Evolutionary conservation across 64 coral and sea anemone genomes (phyloP), one percentile per base, ranked within the genome.

Genomic region (Stichodactyla helianthus): DNA sequence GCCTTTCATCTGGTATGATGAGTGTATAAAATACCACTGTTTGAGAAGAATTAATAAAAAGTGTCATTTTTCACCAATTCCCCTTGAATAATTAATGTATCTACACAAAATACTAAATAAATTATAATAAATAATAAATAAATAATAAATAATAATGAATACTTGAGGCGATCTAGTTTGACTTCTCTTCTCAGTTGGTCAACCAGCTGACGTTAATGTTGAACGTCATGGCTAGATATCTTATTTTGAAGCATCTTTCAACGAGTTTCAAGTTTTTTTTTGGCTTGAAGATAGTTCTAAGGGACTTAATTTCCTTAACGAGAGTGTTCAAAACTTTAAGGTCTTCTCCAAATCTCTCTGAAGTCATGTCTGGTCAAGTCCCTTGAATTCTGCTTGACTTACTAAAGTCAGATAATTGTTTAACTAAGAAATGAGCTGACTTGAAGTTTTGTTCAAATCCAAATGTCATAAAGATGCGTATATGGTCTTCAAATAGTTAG

Each of bases 181-280:
- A 87, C 44, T 87, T 92, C 90, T 16, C 90, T 85, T 55, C 90
- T 82, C 50, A 92, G 25, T 68, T 92, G 90, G 13, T 92, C 90
- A 55, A 92, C 90, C 27, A 92, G 23, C 10, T 53, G 79, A 5
- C 90, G 57, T 31, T 92, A 85, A 11, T 79, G 64, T 53, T 92
- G 90, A 15, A 92, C 52, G 19, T 92, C 90, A 35, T 83, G 85
- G 79, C 90, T 92, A 17, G 83, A 84, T 15, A 57, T 60, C 55
- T 84, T 84, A 25, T 63, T 84, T 11, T 81, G 78, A 7, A 81
- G 31, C 78, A 81, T 81, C 20, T 17, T 81, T n/a, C 26, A 31
- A 13, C 68, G 59, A 60, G 59, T 60, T 60, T n/a, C 62, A 65
- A 65, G 20, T 7, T 65, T 19, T 65, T 22, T n/a, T 22, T 19